Evolutionary conservation across 2,888 invertebrate genomes (phyloP), one percentile per base, ranked within the genome.

Genomic region (Protula sp.): DNA sequence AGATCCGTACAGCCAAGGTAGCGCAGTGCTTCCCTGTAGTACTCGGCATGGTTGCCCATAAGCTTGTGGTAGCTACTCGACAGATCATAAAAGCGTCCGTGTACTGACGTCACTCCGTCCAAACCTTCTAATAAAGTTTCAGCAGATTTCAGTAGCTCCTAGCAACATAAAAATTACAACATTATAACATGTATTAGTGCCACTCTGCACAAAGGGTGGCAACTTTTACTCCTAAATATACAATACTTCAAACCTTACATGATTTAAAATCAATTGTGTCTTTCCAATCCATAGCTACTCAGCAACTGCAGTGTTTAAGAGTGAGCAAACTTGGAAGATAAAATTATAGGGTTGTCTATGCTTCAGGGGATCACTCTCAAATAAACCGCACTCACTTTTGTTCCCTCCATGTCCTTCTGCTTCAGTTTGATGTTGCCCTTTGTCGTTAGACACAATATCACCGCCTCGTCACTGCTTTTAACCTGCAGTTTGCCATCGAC

Each of bases 91-190:
- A 92, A 98, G 74, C 92, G 86, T 29, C 93, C 94, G 76, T 98
- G 97, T 0, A 97, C 94, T 0, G 92, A 85, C 0, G 94, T 93
- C 2, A 97, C 88, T 29, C 94, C 94, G 75, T 95, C 94, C 0
- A 92, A 88, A 70, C 89, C 89, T 71, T 94, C 93, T 22, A 98
- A 82, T 22, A 90, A 87, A 28, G 86, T 87, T 71, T 92, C 91
- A 14, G 94, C 86, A 69, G 63, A 55, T 38, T 38, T 38, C 9
- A 38, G 9, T 14, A 52, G n/a, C n/a, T n/a, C n/a, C n/a, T n/a
- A n/a, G n/a, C n/a, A n/a, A 47, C 24, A 47, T 14, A 47, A 47
- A 47, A 9, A 24, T 24, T 47, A 24, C 24, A 4, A 4, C 2
- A 3, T 4, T 47, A 1, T 24, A 3, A 3, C 1, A 0, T 3